phyloP scores from a whole-genome alignment of 2,113 vertebrate species.

The Tachysurus fulvidraco region DNA sequence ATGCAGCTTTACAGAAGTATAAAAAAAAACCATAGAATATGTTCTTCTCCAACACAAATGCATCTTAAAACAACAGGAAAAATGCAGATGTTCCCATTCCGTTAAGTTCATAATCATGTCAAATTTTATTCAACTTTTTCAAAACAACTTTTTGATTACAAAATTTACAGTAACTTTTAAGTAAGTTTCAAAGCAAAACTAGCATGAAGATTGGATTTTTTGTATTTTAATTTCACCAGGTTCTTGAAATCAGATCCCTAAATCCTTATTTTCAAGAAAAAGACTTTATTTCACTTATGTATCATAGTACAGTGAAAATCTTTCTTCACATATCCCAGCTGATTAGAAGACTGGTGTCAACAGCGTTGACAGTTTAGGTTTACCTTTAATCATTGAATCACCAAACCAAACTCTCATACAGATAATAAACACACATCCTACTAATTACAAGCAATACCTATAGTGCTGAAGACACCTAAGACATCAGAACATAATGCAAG shows the following conservation, averaged over 20 bases:
- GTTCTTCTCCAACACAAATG: neutral
- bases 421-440: neutral
- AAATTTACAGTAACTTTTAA: neutral
- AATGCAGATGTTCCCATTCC: neutral
- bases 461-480: neutral
- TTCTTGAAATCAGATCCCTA: neutral
- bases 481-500: neutral
- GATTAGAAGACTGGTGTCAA: neutral
- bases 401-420: neutral
- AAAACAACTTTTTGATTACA: neutral
- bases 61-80: neutral
- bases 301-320: neutral
- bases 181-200: neutral
- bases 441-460: neutral
- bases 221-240: neutral
- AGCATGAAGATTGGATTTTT: neutral
- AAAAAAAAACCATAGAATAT: too few relatives aligned
- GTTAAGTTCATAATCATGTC: too few relatives aligned
- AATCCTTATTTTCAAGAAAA: neutral
- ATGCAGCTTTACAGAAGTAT: too few relatives aligned
- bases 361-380: neutral
- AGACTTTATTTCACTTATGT: neutral
- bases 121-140: neutral
- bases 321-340: neutral
- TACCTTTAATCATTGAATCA: neutral